Conservation (phyloP, 1,140 invertebrate genomes). For the Cephus cinctus region DNA sequence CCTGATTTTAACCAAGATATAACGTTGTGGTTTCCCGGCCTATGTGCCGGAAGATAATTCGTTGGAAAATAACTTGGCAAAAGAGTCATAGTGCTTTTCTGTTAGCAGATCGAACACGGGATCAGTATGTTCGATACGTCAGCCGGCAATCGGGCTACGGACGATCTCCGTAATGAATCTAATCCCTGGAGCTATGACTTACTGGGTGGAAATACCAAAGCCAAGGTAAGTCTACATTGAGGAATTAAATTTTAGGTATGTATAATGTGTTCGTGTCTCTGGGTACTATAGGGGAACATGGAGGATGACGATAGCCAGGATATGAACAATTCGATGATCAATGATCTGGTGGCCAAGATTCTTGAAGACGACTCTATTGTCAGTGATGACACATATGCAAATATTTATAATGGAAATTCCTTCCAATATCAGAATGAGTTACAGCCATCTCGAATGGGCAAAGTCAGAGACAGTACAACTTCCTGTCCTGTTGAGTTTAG, state of each 20-base stretch:
- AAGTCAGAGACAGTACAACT: constrained; percentile 10
- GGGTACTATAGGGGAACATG: constrained; percentile 44
- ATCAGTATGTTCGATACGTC: constrained; percentile 46
- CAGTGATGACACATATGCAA: constrained; percentile 45
- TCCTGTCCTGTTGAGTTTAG: constrained; percentile 11
- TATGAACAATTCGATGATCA: constrained; percentile 64
- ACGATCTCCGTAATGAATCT: constrained; percentile 39
- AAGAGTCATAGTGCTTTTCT: constrained; percentile 6
- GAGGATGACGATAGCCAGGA: constrained; percentile 57
- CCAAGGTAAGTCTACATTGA: constrained; percentile 38
- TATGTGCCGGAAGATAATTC: no score
- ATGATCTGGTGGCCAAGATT: constrained; percentile 65
- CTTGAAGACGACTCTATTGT: constrained; percentile 61
- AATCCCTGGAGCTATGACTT: constrained; percentile 48
- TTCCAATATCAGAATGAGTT: constrained; percentile 20
- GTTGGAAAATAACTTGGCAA: no score
- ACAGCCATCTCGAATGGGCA: constrained; percentile 10
- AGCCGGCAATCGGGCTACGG: constrained; percentile 34
- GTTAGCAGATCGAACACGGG: constrained; percentile 38
- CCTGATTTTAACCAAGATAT: no score
- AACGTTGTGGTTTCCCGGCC: no score
- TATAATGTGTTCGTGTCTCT: not conserved
- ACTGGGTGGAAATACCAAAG: constrained; percentile 33
- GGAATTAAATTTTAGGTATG: not conserved
- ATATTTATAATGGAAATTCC: constrained; percentile 36